Evolutionary conservation across 30 jellyfish, hydroid and myxozoan species (phyloP).

Genomic region (Aurelia coerulea): DNA sequence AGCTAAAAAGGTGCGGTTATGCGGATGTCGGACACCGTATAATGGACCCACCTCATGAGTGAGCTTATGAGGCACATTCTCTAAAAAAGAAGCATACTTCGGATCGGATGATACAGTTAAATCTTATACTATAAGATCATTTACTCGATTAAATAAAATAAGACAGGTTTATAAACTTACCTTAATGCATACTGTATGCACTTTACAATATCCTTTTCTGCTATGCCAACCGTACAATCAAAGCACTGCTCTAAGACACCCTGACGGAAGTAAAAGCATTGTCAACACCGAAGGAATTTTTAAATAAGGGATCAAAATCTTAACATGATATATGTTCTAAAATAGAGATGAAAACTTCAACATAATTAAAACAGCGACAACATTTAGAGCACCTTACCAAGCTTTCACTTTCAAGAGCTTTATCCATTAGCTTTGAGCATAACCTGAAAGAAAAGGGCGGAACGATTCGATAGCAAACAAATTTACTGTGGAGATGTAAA

Average conservation of each 20-base stretch:
- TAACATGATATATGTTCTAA: not conserved
- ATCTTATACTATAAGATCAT: too few relatives aligned
- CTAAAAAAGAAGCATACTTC: too few relatives aligned
- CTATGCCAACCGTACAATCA: not conserved
- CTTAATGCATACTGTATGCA: conserved; percentile 21
- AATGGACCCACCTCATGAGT: too few relatives aligned
- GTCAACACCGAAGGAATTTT: not conserved
- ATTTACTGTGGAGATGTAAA: too few relatives aligned
- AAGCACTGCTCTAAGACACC: conserved; percentile 25
- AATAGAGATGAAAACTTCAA: too few relatives aligned
- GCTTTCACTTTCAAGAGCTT: not conserved
- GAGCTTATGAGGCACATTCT: too few relatives aligned
- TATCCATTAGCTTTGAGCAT: conserved; percentile 2
- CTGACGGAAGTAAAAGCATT: not conserved
- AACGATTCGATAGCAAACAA: not conserved
- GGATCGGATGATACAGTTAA: too few relatives aligned
- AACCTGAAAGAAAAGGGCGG: not conserved
- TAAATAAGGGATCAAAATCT: not conserved
- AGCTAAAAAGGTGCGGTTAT: too few relatives aligned
- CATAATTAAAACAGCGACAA: too few relatives aligned
- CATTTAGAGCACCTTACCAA: not conserved
- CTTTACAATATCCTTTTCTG: conserved; percentile 35
- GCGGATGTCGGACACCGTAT: too few relatives aligned
- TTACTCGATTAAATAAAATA: too few relatives aligned
- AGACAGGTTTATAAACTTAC: not conserved